Evolutionary conservation across 2,113 vertebrate genomes (phyloP), one percentile per base, ranked within the genome.

Genomic region (Rhadina sibilatrix): DNA sequence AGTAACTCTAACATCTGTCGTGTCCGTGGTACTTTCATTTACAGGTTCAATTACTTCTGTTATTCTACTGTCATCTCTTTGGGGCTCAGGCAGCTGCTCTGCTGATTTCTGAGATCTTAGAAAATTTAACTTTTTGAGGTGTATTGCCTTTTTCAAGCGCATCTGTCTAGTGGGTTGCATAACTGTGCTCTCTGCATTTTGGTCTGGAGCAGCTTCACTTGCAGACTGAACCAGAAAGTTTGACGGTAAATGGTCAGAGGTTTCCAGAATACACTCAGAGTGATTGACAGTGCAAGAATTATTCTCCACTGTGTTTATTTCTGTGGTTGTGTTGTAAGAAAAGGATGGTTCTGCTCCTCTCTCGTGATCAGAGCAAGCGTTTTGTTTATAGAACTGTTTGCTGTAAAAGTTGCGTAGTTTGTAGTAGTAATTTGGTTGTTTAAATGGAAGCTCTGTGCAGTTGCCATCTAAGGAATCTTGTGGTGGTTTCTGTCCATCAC

Each of bases 51-150:
- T 89, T 90, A 61, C 97, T 93, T 37, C 87, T 13, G 81, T 17
- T 49, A 85, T 8, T 30, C 64, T 66, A 1, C 49, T 79, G 44
- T 95, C 85, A 17, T 66, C 75, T 5, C 72, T 89, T 38, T 95
- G 95, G 33, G 94, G 88, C 52, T 95, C 52, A 63, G 96, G 44
- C 1, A 89, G 91, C 20, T 97, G 98, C 44, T 99, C 98, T 37
- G 98, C 93, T 10, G 96, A 97, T 68, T 98, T 98, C 94, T 99
- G 99, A 35, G 99, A 98, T 42, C 98, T 98, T 3, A 99, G 96
- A 90, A 99, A 99, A 97, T 99, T 99, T 86, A 99, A 98, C 87
- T 99, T 99, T 96, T 99, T 99, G 33, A 99, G 98, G 90, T 99
- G 99, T 15, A 99, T 85, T 2, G 99, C 94, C 89, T 99, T 99